A percentile compares a stretch with the other conserved stretches of the same genome.
Evolutionary conservation across 2,888 invertebrate genomes (phyloP).

Genomic region (Pyrrhosoma nymphula): DNA sequence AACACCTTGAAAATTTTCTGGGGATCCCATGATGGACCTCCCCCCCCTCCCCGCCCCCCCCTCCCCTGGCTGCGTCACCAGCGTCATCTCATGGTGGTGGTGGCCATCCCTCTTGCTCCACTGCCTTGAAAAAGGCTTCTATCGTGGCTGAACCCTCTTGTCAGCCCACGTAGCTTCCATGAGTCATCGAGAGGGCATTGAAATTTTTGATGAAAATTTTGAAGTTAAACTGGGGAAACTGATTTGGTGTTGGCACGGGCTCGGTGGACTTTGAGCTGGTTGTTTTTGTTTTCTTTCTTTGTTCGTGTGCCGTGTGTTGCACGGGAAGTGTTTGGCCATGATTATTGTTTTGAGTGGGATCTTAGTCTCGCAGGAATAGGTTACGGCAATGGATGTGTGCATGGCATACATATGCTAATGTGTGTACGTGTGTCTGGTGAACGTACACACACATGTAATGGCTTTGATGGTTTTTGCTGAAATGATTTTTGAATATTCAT

Average conservation of each 20-base stretch:
- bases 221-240: background rate
- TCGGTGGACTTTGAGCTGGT: background rate
- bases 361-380: background rate
- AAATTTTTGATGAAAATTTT: background rate
- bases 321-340: too few species aligned
- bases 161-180: background rate
- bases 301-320: too few species aligned
- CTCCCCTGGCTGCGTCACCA: too few species aligned
- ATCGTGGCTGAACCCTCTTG: background rate
- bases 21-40: too few species aligned
- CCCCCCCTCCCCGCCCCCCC: too few species aligned
- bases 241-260: background rate
- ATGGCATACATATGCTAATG: too few species aligned
- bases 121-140: background rate
- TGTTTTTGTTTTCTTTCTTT: background rate
- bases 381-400: too few species aligned
- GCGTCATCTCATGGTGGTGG: too few species aligned
- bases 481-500: background rate
- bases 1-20: too few species aligned
- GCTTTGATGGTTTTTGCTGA: background rate
- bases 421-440: too few species aligned
- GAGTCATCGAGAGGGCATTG: background rate
- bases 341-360: background rate
- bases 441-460: too few species aligned
- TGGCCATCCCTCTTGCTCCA: too few species aligned